These are phyloP conservation scores for Coturnix japonica DNA, from an alignment of 2,113 vertebrate species.

Conservation along the genomic window DNA sequence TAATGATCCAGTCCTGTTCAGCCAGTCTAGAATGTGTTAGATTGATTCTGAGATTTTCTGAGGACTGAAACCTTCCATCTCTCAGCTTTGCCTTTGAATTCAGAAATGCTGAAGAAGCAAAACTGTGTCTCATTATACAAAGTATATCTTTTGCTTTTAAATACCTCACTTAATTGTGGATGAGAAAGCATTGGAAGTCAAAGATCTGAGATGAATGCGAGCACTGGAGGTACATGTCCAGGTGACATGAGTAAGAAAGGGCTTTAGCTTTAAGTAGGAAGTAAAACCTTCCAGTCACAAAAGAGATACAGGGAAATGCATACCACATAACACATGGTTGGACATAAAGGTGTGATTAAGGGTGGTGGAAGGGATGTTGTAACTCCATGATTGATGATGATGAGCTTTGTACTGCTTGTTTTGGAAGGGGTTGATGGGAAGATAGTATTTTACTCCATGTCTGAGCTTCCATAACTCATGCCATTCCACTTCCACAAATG, in stretches of 20 bases:
- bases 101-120: not conserved
- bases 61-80: not conserved
- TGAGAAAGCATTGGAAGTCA: not conserved
- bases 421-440: slow-evolving; percentile 39
- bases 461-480: slow-evolving; percentile 52
- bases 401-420: slow-evolving; percentile 12
- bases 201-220: not conserved
- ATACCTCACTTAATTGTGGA: not conserved
- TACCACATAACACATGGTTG: not conserved
- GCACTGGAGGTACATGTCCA: not conserved
- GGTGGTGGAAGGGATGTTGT: not conserved
- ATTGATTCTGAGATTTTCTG: not conserved
- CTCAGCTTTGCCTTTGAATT: slow-evolving; percentile 13
- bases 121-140: not conserved
- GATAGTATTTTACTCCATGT: slow-evolving; percentile 13
- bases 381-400: not conserved
- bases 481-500: slow-evolving; percentile 22
- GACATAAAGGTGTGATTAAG: slow-evolving; percentile 22
- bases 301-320: not conserved
- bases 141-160: not conserved
- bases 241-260: not conserved
- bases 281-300: not conserved
- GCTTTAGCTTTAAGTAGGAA: not conserved
- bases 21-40: not conserved
- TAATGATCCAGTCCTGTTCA: not conserved